A percentile compares a stretch with the other conserved stretches of the same genome.
phyloP scores from a whole-genome alignment of 2,797 vertebrate species.

The Corythornis leucogaster region DNA sequence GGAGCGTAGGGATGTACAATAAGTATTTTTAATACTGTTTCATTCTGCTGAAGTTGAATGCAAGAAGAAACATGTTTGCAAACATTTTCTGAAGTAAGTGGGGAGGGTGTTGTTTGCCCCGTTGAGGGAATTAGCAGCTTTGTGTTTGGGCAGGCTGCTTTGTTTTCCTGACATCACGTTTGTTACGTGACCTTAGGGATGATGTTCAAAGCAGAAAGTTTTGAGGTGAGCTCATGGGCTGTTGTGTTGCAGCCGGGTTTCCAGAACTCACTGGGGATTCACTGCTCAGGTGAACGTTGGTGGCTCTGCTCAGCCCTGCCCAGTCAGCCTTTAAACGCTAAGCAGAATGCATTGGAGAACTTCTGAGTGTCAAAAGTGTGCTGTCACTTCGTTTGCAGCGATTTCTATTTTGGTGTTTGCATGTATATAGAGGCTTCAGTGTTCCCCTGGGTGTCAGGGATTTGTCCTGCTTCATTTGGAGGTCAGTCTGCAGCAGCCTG shows the following conservation, averaged over 20 bases:
- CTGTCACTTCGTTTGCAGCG: neutral
- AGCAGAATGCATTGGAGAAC: neutral
- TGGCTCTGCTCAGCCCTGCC: neutral
- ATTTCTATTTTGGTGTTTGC: neutral
- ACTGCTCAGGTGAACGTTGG: neutral
- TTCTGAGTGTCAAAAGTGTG: neutral
- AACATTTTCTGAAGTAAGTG: neutral
- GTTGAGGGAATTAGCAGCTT: neutral
- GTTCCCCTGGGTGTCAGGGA: neutral
- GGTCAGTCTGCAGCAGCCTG: neutral
- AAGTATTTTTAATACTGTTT: neutral
- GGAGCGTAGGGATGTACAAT: neutral
- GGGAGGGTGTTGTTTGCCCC: fast-evolving
- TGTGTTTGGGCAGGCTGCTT: neutral
- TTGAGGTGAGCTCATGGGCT: fast-evolving
- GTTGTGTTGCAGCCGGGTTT: neutral
- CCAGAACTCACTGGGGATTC: neutral
- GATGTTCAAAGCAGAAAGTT: neutral
- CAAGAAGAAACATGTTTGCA: neutral
- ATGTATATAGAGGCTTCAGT: neutral
- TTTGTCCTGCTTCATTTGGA: neutral
- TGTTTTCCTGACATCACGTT: neutral
- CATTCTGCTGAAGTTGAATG: neutral
- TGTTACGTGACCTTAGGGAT: neutral
- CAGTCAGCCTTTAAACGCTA: neutral